Percentiles rank a stretch among this genome's conserved stretches.
These are phyloP conservation scores for Acrobasis suavella DNA, from an alignment of 2,888 invertebrate species.

Conservation along the genomic window DNA sequence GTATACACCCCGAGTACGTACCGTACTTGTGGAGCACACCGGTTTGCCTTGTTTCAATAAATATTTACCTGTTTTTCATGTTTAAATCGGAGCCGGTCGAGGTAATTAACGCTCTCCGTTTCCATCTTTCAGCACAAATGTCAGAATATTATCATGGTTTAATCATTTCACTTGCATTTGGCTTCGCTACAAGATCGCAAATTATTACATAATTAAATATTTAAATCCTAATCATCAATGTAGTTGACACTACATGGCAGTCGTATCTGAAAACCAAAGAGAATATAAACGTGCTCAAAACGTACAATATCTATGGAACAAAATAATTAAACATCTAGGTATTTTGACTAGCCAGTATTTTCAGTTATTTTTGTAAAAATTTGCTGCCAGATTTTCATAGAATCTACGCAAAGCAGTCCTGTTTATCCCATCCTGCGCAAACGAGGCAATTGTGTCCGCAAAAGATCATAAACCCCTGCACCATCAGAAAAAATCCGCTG, in stretches of 20 bases:
- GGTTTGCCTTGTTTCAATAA: not conserved
- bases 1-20: no score
- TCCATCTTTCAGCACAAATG: conserved; percentile 50
- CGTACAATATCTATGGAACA: not conserved
- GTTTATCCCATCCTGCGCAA: no score
- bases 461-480: no score
- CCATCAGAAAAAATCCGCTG: no score
- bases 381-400: no score
- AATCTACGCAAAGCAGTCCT: no score
- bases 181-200: conserved; percentile 41
- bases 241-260: conserved; percentile 9
- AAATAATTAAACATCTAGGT: not conserved
- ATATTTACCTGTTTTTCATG: conserved; percentile 57
- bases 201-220: conserved; percentile 25
- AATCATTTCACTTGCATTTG: conserved; percentile 31
- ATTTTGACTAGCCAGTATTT: not conserved
- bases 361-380: no score
- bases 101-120: conserved; percentile 53
- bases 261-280: not conserved
- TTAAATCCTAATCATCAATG: not conserved
- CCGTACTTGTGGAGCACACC: not conserved
- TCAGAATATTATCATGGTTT: conserved; percentile 38
- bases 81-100: conserved; percentile 56
- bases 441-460: no score
- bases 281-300: no score